Percentiles rank a stretch among this genome's conserved stretches.
These are phyloP conservation scores for Dynastes grantii DNA, from an alignment of 2,888 invertebrate genomes.

Conservation along the genomic window DNA sequence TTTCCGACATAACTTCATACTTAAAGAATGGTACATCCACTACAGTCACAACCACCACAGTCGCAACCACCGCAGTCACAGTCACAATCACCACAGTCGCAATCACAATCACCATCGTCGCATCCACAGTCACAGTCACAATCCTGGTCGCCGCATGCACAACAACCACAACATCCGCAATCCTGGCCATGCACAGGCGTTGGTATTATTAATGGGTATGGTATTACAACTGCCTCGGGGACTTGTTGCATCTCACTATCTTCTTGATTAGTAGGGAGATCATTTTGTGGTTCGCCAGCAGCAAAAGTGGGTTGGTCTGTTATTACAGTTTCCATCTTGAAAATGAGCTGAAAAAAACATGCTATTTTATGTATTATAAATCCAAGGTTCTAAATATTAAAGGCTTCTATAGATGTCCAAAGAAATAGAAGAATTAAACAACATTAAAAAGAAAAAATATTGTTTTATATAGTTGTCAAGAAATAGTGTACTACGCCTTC, in stretches of 20 bases:
- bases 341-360: background rate
- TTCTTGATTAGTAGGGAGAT: background rate
- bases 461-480: too few species aligned
- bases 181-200: background rate
- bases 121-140: background rate
- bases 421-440: too few species aligned
- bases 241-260: background rate
- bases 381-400: too few species aligned
- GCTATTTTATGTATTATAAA: too few species aligned
- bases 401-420: too few species aligned
- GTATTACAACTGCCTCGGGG: background rate
- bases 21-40: constrained; percentile 9
- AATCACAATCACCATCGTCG: constrained; percentile 2
- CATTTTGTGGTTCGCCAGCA: background rate
- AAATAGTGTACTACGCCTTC: too few species aligned
- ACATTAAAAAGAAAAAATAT: too few species aligned
- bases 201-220: background rate
- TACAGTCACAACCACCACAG: constrained; percentile 12
- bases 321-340: constrained; percentile 3
- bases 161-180: constrained; percentile 3
- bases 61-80: background rate
- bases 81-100: constrained; percentile 7
- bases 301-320: constrained; percentile 2
- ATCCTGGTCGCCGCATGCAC: background rate
- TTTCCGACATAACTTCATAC: too few species aligned